A percentile compares a stretch with the other conserved stretches of the same genome.
Conservation (phyloP, 1,140 invertebrate species). For the Procambarus virginalis region DNA sequence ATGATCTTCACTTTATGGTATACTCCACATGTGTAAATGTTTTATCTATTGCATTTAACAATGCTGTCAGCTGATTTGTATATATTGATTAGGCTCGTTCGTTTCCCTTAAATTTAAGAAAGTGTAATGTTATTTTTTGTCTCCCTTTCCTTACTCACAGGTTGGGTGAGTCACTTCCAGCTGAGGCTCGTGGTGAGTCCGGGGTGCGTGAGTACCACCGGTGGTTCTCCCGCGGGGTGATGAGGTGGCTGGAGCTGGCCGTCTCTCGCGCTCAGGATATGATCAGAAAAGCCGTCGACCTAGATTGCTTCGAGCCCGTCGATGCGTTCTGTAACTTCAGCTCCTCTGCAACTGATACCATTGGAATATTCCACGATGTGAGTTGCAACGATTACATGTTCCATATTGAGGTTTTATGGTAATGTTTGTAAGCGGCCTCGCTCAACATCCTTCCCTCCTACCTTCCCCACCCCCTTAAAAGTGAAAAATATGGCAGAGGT, state of each 20-base stretch:
- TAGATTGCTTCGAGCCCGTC: slow-evolving; percentile 57
- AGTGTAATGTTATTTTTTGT: too few species aligned
- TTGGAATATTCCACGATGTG: slow-evolving; percentile 57
- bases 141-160: neutral
- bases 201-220: slow-evolving; percentile 50
- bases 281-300: slow-evolving; percentile 62
- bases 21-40: too few species aligned
- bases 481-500: too few species aligned
- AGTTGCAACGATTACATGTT: neutral
- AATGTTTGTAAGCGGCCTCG: neutral
- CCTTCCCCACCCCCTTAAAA: too few species aligned
- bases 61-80: too few species aligned
- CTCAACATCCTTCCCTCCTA: neutral
- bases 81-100: too few species aligned
- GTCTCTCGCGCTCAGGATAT: slow-evolving; percentile 33
- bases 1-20: too few species aligned
- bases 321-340: slow-evolving; percentile 61
- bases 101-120: too few species aligned
- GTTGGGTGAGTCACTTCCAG: slow-evolving; percentile 32
- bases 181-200: slow-evolving; percentile 24
- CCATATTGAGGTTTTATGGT: neutral
- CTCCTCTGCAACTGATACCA: slow-evolving; percentile 65
- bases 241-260: slow-evolving; percentile 55
- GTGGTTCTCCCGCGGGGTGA: slow-evolving; percentile 54
- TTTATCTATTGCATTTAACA: too few species aligned